phyloP scores from a whole-genome alignment of 2,888 invertebrate genomes.

The Drosophila paracracens region DNA sequence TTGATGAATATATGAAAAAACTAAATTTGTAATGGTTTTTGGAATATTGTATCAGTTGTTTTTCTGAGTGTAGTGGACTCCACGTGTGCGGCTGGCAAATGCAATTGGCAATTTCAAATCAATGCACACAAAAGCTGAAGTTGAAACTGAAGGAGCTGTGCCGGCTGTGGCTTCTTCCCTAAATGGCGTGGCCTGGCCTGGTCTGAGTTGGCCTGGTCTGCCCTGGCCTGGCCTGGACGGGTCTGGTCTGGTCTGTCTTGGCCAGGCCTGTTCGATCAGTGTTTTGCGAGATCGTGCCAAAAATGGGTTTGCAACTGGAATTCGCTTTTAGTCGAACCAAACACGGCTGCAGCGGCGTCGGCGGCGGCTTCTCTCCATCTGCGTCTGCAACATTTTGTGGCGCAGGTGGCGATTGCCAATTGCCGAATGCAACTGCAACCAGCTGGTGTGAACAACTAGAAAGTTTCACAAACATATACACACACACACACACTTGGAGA shows the following conservation, averaged over 20 bases:
- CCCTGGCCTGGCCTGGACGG: slow-evolving; percentile 51
- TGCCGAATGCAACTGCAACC: slow-evolving; percentile 40
- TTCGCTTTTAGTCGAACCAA: slow-evolving; percentile 74
- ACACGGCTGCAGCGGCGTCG: slow-evolving; percentile 29
- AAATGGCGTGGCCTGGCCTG: slow-evolving; percentile 61
- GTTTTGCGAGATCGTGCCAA: slow-evolving; percentile 71
- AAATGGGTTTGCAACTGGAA: slow-evolving; percentile 81
- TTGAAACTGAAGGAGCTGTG: slow-evolving; percentile 21
- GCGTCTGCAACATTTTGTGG: slow-evolving; percentile 40
- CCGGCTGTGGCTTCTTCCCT: slow-evolving; percentile 66
- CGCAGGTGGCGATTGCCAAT: slow-evolving; percentile 72
- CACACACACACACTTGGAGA: not conserved
- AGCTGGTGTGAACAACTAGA: slow-evolving; percentile 77
- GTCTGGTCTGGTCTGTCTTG: slow-evolving; percentile 25
- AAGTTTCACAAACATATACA: slow-evolving; percentile 47
- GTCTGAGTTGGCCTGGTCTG: slow-evolving; percentile 36
- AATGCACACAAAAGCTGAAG: slow-evolving; percentile 52
- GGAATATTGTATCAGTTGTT: not conserved
- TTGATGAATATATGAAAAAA: too few species aligned
- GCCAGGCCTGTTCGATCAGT: slow-evolving; percentile 49
- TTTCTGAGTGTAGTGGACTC: slow-evolving; percentile 31
- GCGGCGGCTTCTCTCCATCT: slow-evolving; percentile 21
- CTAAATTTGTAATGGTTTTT: not conserved
- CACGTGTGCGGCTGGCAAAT: slow-evolving; percentile 67
- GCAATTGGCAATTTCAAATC: slow-evolving; percentile 69